phyloP scores from a whole-genome alignment of 2,888 invertebrate species.

The Mesochorus sp. region DNA sequence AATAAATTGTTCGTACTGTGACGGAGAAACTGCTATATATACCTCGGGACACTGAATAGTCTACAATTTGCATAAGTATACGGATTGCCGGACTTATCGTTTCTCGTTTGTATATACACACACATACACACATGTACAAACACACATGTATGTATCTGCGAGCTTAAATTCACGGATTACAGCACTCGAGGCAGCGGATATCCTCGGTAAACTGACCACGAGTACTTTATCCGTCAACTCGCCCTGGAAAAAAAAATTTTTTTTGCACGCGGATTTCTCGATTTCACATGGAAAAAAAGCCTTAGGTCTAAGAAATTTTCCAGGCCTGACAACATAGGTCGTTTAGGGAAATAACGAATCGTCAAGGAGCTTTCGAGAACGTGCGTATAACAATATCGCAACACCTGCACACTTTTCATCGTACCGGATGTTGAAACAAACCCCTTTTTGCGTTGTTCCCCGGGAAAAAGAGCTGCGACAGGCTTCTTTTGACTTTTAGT shows the following conservation, averaged over 20 bases:
- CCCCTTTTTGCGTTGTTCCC: too few species aligned
- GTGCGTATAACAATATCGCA: too few species aligned
- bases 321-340: background rate
- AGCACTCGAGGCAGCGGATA: conserved; percentile 4
- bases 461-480: too few species aligned
- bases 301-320: too few species aligned
- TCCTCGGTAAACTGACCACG: background rate
- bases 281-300: background rate
- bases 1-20: conserved; percentile 69
- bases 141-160: background rate
- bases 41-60: conserved; percentile 58
- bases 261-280: background rate
- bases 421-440: too few species aligned
- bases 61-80: conserved; percentile 71
- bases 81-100: conserved; percentile 44
- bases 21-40: conserved; percentile 37
- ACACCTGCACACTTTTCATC: too few species aligned
- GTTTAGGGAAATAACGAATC: background rate
- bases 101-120: conserved; percentile 22
- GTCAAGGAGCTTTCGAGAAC: too few species aligned
- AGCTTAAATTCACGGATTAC: conserved; percentile 26
- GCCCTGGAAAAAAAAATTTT: background rate
- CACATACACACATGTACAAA: too few species aligned
- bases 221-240: conserved; percentile 12
- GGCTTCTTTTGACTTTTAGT: too few species aligned